Evolutionary conservation across 1,140 invertebrate species (phyloP).

Genomic region (Hormaphis cornu): DNA sequence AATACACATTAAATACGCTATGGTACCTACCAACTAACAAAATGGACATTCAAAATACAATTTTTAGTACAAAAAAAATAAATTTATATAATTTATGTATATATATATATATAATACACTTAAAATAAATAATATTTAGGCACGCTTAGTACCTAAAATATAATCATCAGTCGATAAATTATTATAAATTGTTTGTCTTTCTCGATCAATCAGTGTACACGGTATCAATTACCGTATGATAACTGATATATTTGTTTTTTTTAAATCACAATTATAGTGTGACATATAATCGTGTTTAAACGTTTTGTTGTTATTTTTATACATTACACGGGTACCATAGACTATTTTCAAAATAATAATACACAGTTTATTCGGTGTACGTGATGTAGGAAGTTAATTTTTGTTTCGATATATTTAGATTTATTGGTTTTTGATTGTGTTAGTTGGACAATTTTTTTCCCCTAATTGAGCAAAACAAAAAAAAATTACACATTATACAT

Average conservation of each 20-base stretch:
- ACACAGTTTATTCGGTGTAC: not conserved
- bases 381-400: constrained; percentile 17
- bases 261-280: not conserved
- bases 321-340: constrained; percentile 19
- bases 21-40: constrained; percentile 20
- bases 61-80: constrained; percentile 20
- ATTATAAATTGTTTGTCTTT: not conserved
- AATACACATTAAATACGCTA: constrained; percentile 12
- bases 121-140: constrained; percentile 7
- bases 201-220: not conserved
- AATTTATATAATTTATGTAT: not conserved
- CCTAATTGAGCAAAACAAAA: constrained; percentile 30
- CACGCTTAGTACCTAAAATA: constrained; percentile 10
- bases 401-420: not conserved
- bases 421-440: not conserved
- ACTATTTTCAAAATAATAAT: constrained; percentile 21
- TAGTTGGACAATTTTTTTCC: not conserved
- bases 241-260: constrained; percentile 9
- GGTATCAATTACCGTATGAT: not conserved
- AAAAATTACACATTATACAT: not conserved
- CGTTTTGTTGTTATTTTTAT: too few relatives aligned
- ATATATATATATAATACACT: constrained; percentile 12
- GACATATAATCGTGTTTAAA: too few relatives aligned
- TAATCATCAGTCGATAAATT: constrained; percentile 22
- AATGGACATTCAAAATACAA: constrained; percentile 14